phyloP scores from a whole-genome alignment of 2,797 vertebrate genomes.

The Holocentrus rufus region DNA sequence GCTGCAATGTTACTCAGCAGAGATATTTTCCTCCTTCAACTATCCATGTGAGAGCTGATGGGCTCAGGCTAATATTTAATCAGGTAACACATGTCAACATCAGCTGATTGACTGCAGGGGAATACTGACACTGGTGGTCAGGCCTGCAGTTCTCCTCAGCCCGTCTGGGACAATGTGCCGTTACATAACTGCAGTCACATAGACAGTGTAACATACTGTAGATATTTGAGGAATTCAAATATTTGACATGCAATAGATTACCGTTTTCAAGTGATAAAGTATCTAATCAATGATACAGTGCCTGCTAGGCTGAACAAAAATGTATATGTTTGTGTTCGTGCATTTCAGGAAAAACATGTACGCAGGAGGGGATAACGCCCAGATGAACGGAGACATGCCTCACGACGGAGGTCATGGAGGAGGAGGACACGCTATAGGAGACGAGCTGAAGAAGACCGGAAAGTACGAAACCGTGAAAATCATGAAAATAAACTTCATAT shows the following conservation, averaged over 20 bases:
- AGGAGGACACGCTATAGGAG: constrained; percentile 88
- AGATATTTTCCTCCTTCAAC: too few relatives aligned
- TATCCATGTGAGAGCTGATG: too few relatives aligned
- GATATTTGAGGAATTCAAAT: too few relatives aligned
- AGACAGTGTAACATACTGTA: not conserved
- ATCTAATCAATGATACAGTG: not conserved
- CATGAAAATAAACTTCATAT: not conserved
- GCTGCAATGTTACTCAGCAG: constrained; percentile 7
- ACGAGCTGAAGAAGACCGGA: constrained; percentile 92
- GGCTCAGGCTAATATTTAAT: too few relatives aligned
- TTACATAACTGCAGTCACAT: not conserved
- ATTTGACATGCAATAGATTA: too few relatives aligned
- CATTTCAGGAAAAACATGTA: constrained; percentile 94
- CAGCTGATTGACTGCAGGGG: not conserved
- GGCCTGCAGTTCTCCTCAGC: not conserved
- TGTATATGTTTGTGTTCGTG: constrained; percentile 9
- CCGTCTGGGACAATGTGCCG: not conserved
- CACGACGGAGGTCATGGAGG: constrained; percentile 88
- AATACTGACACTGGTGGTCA: not conserved
- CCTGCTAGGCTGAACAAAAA: not conserved
- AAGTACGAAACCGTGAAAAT: constrained; percentile 80
- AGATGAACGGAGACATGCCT: constrained; percentile 95
- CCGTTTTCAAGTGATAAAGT: not conserved
- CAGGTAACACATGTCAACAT: not conserved
- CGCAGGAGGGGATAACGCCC: constrained; percentile 88